phyloP scores from a whole-genome alignment of 2,113 vertebrate genomes.

The Dromaius novaehollandiae region DNA sequence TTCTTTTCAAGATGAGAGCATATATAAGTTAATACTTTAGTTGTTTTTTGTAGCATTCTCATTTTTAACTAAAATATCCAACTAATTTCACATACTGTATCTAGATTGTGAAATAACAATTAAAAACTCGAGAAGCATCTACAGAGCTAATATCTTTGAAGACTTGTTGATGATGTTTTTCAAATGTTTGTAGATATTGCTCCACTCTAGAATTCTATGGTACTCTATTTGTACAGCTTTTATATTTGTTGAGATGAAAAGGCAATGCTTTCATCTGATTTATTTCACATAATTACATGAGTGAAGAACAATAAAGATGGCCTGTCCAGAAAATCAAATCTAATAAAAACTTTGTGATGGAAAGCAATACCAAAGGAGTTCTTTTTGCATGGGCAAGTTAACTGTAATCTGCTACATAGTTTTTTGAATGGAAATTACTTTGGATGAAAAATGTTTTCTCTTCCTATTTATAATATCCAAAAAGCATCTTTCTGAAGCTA shows the following conservation, averaged over 20 bases:
- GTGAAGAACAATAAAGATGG: background rate
- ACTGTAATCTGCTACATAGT: background rate
- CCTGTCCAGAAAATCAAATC: background rate
- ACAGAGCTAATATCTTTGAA: background rate
- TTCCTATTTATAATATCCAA: background rate
- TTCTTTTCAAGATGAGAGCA: background rate
- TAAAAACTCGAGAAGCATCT: background rate
- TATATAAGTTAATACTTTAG: background rate
- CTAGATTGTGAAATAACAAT: background rate
- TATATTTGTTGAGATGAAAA: background rate
- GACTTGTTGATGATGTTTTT: background rate
- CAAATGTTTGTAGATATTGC: background rate
- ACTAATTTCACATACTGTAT: background rate
- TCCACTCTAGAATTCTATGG: background rate
- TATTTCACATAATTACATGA: background rate
- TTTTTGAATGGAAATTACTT: background rate
- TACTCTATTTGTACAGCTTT: background rate
- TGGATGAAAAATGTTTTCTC: background rate
- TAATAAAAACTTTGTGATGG: background rate
- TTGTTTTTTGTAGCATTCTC: background rate
- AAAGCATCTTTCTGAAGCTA: background rate
- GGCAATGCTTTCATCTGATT: background rate
- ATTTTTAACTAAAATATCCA: background rate
- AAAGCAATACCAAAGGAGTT: background rate
- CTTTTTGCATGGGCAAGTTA: background rate